Evolutionary conservation across 2,888 invertebrate genomes (phyloP).

Genomic region (Plutella xylostella): DNA sequence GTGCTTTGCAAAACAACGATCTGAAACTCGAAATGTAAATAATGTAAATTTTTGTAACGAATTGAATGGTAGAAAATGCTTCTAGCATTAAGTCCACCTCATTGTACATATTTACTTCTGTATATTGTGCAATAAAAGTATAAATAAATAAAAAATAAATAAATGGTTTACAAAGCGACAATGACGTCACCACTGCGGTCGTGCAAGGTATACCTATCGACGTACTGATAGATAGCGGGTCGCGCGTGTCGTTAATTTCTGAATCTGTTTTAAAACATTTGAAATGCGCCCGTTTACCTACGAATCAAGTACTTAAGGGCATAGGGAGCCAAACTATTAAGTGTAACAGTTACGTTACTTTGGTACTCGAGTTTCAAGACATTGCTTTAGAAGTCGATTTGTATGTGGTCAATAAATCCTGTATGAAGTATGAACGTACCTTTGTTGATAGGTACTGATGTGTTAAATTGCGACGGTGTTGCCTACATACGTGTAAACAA

Average conservation of each 20-base stretch:
- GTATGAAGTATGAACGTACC: constrained; percentile 15
- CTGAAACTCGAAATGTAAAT: not conserved
- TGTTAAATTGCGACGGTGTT: constrained; percentile 14
- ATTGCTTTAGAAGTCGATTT: constrained; percentile 20
- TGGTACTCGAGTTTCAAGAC: constrained; percentile 18
- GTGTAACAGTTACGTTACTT: constrained; percentile 11
- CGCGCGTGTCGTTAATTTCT: constrained; percentile 10
- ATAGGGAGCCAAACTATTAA: constrained; percentile 15
- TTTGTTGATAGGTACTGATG: constrained; percentile 20
- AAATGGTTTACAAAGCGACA: no score
- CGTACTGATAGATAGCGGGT: constrained; percentile 13
- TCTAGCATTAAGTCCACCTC: no score
- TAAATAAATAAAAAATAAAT: no score
- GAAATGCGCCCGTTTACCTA: constrained; percentile 11
- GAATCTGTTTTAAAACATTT: constrained; percentile 16
- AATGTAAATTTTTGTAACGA: constrained; percentile 3
- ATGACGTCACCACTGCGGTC: not conserved
- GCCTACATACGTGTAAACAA: not conserved
- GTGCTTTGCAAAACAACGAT: not conserved
- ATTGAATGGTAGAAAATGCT: not conserved
- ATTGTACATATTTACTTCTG: no score
- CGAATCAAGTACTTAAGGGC: constrained; percentile 14
- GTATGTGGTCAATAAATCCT: constrained; percentile 15
- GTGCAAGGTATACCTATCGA: constrained; percentile 7
- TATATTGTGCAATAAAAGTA: no score